Percentiles rank a stretch among this genome's conserved stretches.
phyloP scores from a whole-genome alignment of 2,888 invertebrate species.

The Cephus pygmeus region DNA sequence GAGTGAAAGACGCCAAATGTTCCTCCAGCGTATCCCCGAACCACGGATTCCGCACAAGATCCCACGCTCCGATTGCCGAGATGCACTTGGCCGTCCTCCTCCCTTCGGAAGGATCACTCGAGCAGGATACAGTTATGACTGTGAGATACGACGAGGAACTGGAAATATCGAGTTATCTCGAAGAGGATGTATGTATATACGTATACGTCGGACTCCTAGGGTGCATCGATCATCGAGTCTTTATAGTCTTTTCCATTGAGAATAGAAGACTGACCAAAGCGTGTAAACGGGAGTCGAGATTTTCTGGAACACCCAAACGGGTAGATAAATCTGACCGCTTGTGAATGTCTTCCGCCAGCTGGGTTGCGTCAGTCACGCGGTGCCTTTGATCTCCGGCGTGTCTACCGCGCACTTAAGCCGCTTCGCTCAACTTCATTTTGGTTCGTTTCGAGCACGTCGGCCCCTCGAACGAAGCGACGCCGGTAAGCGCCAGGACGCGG shows the following conservation, averaged over 20 bases:
- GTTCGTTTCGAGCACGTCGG: neutral
- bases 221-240: conserved; percentile 18
- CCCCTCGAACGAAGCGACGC: neutral
- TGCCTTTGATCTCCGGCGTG: conserved; percentile 53
- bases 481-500: neutral
- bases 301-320: conserved; percentile 29
- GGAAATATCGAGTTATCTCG: neutral
- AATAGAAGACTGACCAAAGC: neutral
- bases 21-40: neutral
- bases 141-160: neutral
- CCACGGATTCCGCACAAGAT: neutral
- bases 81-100: neutral
- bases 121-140: neutral
- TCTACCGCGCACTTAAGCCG: conserved; percentile 49
- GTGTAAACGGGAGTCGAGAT: neutral
- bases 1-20: conserved; percentile 2
- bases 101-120: neutral
- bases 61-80: neutral
- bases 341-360: conserved; percentile 56
- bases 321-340: conserved; percentile 45
- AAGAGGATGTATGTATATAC: neutral
- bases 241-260: conserved; percentile 3
- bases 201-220: conserved; percentile 1
- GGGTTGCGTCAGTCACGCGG: conserved; percentile 60
- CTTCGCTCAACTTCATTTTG: conserved; percentile 51